Base-by-base conservation (phyloP, 2,797 vertebrate genomes). In the Artibeus lituratus region DNA sequence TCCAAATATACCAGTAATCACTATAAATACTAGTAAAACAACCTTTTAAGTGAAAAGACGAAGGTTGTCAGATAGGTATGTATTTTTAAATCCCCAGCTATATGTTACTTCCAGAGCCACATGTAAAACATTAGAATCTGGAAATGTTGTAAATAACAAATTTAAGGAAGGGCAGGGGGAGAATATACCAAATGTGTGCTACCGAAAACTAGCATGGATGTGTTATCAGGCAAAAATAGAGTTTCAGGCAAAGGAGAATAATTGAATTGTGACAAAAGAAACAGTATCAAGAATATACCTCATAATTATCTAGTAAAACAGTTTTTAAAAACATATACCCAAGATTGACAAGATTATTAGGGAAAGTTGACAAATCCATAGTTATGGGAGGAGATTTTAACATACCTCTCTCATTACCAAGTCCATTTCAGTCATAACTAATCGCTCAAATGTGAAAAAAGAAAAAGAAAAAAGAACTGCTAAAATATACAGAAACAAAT, bases 11-110 rank as follows among this genome's bases (percentile, higher is more conserved):
- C 24, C 15, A 62, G 57, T 47, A 91, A 72, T 81, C 19, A 37
- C 53, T 39, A 85, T 24, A 85, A 88, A 70, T 90, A 55, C 84
- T 62, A 74, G 67, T 70, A 19, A 85, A 81, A 44, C 16, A 92
- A 19, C n/a, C 53, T 85, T 94, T 87, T 15, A 15, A 94, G 29
- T 77, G 81, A 92, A 84, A 55, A 94, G 35, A 78, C 78, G 77
- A 47, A 91, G 24, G 15, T 70, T 62, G 65, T 81, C 73, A 95
- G 47, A 83, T 51, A 76, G 49, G 37, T 81, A 59, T 81, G 65
- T 22, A 44, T 80, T 95, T 94, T n/a, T 29, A 92, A 93, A 62
- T 81, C 19, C 15, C 5, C 14, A 90, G 10, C 32, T 78, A 8
- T 19, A 39, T 29, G 5, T 93, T 59, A 72, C 32, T 89, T 80